Conservation (phyloP, 1,140 invertebrate genomes). For the Pseudomyrmex sp. region DNA sequence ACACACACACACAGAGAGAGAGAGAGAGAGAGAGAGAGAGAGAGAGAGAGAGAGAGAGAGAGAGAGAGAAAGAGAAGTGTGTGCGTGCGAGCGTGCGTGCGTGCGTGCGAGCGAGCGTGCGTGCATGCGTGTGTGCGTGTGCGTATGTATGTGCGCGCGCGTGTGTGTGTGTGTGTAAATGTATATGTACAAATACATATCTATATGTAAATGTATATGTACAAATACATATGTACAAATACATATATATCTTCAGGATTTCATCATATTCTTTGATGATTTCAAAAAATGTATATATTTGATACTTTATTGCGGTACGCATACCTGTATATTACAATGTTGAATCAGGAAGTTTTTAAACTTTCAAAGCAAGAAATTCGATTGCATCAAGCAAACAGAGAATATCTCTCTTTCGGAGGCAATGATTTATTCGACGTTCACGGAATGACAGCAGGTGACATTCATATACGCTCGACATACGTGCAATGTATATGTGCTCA, state of each 20-base stretch:
- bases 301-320: slow-evolving; percentile 4
- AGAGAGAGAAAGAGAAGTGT: no score
- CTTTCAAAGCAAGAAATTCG: slow-evolving; percentile 46
- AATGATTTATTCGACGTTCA: slow-evolving; percentile 66
- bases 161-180: no score
- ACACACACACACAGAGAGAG: no score
- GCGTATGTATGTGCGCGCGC: no score
- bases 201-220: no score
- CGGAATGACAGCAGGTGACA: slow-evolving; percentile 3
- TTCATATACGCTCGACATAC: slow-evolving; percentile 19
- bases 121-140: no score
- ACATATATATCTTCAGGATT: not conserved
- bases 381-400: slow-evolving; percentile 38
- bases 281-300: slow-evolving; percentile 11
- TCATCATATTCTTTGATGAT: slow-evolving; percentile 17
- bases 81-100: no score
- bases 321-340: not conserved
- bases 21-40: no score
- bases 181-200: no score
- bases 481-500: slow-evolving; percentile 29
- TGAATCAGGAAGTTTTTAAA: slow-evolving; percentile 31
- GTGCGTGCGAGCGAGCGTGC: no score
- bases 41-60: no score
- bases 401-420: slow-evolving; percentile 60
- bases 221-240: no score